Base-by-base conservation (phyloP, 2,888 invertebrate genomes). In the Monoplex corrugatus region DNA sequence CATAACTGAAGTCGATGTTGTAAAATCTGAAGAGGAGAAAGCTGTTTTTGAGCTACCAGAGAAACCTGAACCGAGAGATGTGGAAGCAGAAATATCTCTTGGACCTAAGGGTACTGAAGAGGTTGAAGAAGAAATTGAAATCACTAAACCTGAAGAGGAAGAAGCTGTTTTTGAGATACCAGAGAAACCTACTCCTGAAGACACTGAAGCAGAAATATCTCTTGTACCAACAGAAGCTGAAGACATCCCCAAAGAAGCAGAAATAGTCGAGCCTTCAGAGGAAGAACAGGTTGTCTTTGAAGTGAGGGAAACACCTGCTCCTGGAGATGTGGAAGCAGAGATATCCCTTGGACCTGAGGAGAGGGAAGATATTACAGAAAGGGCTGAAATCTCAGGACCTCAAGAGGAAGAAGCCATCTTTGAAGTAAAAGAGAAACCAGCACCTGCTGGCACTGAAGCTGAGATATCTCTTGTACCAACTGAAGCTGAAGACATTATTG, bases 81-180 rank as follows among this genome's bases (percentile, higher is more conserved):
- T 75, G 40, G 90, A 89, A 28, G 87, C 80, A 28, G 90, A 91
- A 75, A 32, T 89, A 78, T 87, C 89, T 63, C 90, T 90, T 75
- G 80, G 88, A 32, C 44, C 72, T 50, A 44, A 87, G 57, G 44
- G 72, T 63, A 35, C 88, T 89, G 32, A 32, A 87, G 97, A 97
- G 95, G 96, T 97, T 83, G 97, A 97, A 8, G 95, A 97, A 89
- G 97, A 97, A 95, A 96, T 96, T 78, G 97, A 97, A 92, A 97
- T 97, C 93, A 94, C 90, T 68, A 88, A 88, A 78, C 82, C 83
- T 78, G 87, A 90, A 80, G 50, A 89, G 92, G 94, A 57, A 78
- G 89, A 82, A 75, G 63, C 83, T 35, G 86, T 83, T 32, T 32
- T 87, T 87, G 86, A 90, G 38, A 57, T 86, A 50, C 89, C 90